Base-by-base conservation (phyloP, 2,888 invertebrate species). In the Esperia sulphurella region DNA sequence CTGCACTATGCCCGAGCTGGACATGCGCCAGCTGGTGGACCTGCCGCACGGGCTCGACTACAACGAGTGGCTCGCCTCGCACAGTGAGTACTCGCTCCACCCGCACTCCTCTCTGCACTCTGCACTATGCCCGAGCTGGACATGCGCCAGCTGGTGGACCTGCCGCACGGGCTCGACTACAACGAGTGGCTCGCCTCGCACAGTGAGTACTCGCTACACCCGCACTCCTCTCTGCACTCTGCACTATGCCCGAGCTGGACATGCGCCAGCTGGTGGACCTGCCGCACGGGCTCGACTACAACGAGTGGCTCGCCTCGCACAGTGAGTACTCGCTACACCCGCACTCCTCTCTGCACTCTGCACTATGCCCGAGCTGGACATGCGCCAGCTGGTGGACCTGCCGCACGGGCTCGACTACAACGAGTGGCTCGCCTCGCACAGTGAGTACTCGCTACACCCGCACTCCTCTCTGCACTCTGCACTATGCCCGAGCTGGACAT, bases 141-240 rank as follows among this genome's bases (percentile, higher is more conserved):
- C 92, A 93, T 99, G 91, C 94, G 95, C 82, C 94, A 96, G 90
- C 92, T 99, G 81, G 97, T 98, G 63, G 96, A 96, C 87, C 92
- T 98, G 84, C 99, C 99, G 68, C 94, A 95, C 64, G 98, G 98
- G 59, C 93, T 99, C 83, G 98, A 98, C 90, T 96, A 96, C 91
- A 98, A 98, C 90, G 99, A 99, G 92, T 99, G 99, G 99, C 94
- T 99, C 75, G 99, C 99, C 63, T 98, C 98, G 61, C 98, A 99
- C 88, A 98, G 97, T 98, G 1, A 73, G 83, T 81, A 65, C 10
- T 8, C n/a, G 7, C 35, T 6, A 8, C 6, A 6, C 3, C 35
- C 35, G 30, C n/a, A n/a, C n/a, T n/a, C n/a, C n/a, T n/a, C 30
- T n/a, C n/a, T n/a, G n/a, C n/a, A n/a, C n/a, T n/a, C n/a, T n/a